Percentiles rank a stretch among this genome's conserved stretches.
Conservation (phyloP, 2,888 invertebrate genomes). For the Agrochola circellaris region DNA sequence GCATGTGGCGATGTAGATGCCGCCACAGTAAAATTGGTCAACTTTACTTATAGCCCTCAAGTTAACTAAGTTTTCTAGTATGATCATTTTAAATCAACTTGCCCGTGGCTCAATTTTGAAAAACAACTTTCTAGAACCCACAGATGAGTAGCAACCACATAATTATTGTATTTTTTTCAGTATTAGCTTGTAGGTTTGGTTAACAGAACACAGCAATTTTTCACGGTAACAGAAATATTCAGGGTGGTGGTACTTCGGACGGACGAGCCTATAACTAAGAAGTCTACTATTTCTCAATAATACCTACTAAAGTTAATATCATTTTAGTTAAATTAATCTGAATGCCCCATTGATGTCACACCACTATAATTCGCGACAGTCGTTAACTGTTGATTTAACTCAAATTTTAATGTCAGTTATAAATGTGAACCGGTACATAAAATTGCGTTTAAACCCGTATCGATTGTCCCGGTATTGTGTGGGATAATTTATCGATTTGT, state of each 20-base stretch:
- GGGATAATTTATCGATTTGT: constrained; percentile 65
- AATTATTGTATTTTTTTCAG: neutral
- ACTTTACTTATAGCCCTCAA: neutral
- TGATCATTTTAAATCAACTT: neutral
- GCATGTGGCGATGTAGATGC: no score
- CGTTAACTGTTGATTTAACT: constrained; percentile 73
- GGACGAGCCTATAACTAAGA: neutral
- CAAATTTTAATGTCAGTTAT: constrained; percentile 66
- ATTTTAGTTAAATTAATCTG: neutral
- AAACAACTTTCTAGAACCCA: neutral
- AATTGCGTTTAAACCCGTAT: constrained; percentile 71
- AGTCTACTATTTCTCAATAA: neutral
- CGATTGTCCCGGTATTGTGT: constrained; percentile 59
- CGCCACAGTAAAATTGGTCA: no score
- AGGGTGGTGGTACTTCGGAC: neutral
- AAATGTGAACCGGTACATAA: constrained; percentile 70
- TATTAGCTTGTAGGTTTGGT: neutral
- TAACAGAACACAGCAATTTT: neutral
- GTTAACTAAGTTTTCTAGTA: neutral
- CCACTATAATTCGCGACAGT: constrained; percentile 68
- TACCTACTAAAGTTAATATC: neutral
- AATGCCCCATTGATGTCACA: constrained; percentile 20
- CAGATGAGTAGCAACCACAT: neutral
- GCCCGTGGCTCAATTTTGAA: neutral
- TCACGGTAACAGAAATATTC: neutral